A percentile compares a stretch with the other conserved stretches of the same genome.
Evolutionary conservation across 2,113 vertebrate species (phyloP).

Genomic region (Gnathonemus longibarbis): DNA sequence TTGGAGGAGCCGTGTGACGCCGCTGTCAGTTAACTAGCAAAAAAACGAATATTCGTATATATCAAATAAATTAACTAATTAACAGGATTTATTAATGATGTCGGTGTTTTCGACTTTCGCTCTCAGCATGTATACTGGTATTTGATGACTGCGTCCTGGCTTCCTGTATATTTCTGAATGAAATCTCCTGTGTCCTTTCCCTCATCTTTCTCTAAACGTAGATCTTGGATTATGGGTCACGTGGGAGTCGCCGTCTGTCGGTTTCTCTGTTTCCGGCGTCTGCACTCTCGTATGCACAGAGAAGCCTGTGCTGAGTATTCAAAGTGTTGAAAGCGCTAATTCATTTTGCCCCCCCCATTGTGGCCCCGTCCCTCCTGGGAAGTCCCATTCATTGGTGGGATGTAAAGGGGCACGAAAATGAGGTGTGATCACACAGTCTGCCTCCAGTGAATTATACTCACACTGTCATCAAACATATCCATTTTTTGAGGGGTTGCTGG

Average conservation of each 20-base stretch:
- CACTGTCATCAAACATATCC: not conserved
- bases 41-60: not conserved
- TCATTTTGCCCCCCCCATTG: not conserved
- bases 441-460: not conserved
- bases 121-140: not conserved
- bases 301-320: not conserved
- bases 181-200: not conserved
- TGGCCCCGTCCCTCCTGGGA: not conserved
- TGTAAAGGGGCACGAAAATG: slow-evolving; percentile 20
- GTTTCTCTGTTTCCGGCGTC: not conserved
- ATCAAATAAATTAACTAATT: not conserved
- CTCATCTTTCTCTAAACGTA: not conserved
- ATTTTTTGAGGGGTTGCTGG: not conserved
- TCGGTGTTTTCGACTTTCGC: not conserved
- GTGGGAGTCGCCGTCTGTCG: not conserved
- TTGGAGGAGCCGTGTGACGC: not conserved
- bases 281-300: not conserved
- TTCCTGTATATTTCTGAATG: not conserved
- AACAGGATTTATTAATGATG: not conserved
- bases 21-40: not conserved
- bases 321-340: not conserved
- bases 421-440: slow-evolving; percentile 23
- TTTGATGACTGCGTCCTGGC: not conserved
- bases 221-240: not conserved
- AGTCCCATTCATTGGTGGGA: not conserved